Conservation (phyloP, 1,140 invertebrate species). For the Drosophila elegans region DNA sequence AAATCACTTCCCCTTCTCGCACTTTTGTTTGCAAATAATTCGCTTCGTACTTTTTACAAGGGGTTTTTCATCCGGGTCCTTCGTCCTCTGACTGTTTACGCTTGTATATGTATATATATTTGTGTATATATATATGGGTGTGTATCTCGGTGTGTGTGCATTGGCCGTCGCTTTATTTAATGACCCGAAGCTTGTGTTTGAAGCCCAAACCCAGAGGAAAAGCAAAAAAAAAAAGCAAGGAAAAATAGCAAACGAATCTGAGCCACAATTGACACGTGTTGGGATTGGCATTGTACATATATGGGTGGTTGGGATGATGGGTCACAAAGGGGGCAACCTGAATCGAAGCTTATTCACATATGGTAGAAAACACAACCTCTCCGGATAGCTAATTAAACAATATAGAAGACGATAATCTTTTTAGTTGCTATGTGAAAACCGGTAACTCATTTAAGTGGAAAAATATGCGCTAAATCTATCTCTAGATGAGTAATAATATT, state of each 20-base stretch:
- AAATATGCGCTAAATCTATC: background rate
- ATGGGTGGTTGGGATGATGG: background rate
- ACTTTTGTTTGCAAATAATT: constrained; percentile 64
- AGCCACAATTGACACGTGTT: constrained; percentile 57
- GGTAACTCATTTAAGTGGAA: too few species aligned
- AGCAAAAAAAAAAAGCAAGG: constrained; percentile 6
- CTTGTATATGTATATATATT: constrained; percentile 4
- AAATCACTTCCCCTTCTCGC: constrained; percentile 65
- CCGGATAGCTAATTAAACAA: constrained; percentile 8
- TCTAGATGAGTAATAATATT: background rate
- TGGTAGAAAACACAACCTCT: constrained; percentile 7
- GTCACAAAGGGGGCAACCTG: constrained; percentile 1
- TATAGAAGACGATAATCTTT: background rate
- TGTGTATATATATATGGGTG: background rate
- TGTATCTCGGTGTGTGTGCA: constrained; percentile 4
- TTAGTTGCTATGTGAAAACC: constrained; percentile 1
- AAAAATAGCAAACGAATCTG: constrained; percentile 19
- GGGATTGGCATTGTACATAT: constrained; percentile 37
- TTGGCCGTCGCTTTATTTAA: constrained; percentile 45
- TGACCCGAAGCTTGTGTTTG: constrained; percentile 48
- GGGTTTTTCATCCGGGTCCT: constrained; percentile 27
- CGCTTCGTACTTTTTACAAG: constrained; percentile 56
- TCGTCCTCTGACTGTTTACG: constrained; percentile 35
- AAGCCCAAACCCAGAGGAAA: constrained; percentile 30
- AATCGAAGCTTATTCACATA: constrained; percentile 12